Percentiles rank a stretch among this genome's conserved stretches.
Evolutionary conservation across 2,888 invertebrate species (phyloP).

Genomic region (Nephrotoma appendiculata): DNA sequence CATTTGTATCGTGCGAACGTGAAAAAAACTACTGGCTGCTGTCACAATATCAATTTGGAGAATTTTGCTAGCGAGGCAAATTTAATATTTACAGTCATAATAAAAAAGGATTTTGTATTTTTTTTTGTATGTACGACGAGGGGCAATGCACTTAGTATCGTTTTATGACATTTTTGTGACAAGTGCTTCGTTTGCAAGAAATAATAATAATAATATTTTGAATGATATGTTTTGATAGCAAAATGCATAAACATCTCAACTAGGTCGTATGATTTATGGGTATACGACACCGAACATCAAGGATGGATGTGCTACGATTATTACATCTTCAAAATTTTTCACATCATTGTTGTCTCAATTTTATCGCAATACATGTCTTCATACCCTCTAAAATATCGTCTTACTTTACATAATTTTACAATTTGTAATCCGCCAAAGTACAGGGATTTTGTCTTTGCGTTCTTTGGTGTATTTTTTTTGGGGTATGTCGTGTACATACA

Average conservation of each 20-base stretch:
- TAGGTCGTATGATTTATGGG: background rate
- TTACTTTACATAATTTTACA: background rate
- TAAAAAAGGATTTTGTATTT: background rate
- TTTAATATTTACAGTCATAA: background rate
- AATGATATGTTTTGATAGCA: background rate
- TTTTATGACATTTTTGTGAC: background rate
- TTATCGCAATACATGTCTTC: background rate
- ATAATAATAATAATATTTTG: background rate
- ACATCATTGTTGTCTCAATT: background rate
- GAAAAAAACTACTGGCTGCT: background rate
- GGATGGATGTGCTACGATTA: background rate
- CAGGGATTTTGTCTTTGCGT: background rate
- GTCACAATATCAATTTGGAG: background rate
- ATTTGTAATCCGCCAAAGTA: background rate
- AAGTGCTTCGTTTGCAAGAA: background rate
- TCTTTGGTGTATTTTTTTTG: background rate
- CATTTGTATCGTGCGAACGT: background rate
- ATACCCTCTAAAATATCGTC: background rate
- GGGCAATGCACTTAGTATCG: background rate
- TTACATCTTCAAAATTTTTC: background rate
- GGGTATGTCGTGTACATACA: background rate
- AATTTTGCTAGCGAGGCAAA: background rate
- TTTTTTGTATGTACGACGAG: background rate
- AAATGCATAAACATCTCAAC: background rate
- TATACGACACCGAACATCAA: background rate